Percentiles rank a stretch among this genome's conserved stretches.
Conservation (phyloP, 35 echinoderm and acorn worm genomes). For the Acanthaster planci region DNA sequence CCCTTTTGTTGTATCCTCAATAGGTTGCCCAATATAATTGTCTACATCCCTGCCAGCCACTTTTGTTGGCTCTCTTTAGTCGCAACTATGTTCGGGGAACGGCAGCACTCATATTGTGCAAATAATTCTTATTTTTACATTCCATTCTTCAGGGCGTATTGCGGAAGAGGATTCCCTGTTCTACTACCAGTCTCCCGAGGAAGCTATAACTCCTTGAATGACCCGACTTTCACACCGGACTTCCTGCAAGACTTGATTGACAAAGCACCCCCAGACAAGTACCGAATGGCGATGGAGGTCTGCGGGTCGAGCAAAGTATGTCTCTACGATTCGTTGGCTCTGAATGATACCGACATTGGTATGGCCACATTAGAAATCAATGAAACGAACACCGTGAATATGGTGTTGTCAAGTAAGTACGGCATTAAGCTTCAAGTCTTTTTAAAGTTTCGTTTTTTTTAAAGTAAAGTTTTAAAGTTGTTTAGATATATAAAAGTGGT, state of each 20-base stretch:
- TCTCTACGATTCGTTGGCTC: slow-evolving; percentile 57
- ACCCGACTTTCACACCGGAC: slow-evolving; percentile 51
- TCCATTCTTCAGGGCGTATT: slow-evolving; percentile 72
- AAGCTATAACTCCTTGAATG: slow-evolving; percentile 53
- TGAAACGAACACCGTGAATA: background rate
- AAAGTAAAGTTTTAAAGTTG: background rate
- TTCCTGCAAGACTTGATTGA: slow-evolving; percentile 65
- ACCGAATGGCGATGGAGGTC: background rate
- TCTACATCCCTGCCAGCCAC: too few relatives aligned
- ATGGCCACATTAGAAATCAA: slow-evolving; percentile 43
- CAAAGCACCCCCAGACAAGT: background rate
- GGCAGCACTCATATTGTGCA: too few relatives aligned
- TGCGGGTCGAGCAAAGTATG: slow-evolving; percentile 62
- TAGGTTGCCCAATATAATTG: too few relatives aligned
- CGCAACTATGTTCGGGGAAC: too few relatives aligned
- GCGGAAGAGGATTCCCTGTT: slow-evolving; percentile 52
- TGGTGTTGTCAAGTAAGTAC: slow-evolving; percentile 27
- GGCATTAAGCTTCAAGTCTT: too few relatives aligned
- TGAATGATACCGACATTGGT: slow-evolving; percentile 43
- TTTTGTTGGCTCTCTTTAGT: too few relatives aligned
- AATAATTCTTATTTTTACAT: too few relatives aligned
- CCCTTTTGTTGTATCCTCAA: too few relatives aligned
- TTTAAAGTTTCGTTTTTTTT: too few relatives aligned
- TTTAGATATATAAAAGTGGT: background rate
- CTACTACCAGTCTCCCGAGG: slow-evolving; percentile 36